Percentiles rank a stretch among this genome's conserved stretches.
phyloP scores from a whole-genome alignment of 1,140 invertebrate genomes.

The Saccostrea echinata region DNA sequence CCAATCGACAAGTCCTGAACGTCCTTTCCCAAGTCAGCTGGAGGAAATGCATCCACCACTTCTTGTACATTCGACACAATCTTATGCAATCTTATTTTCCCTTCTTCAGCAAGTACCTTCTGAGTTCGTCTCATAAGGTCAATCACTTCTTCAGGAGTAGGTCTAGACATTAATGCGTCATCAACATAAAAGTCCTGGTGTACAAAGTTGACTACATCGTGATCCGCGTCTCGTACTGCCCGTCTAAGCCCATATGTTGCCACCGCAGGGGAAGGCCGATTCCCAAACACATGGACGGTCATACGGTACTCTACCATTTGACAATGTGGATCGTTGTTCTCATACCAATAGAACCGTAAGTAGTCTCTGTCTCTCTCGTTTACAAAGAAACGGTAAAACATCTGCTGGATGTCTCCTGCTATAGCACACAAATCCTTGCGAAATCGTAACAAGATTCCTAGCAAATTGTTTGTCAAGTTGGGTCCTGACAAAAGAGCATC shows the following conservation, averaged over 20 bases:
- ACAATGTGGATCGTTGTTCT: slow-evolving; percentile 16
- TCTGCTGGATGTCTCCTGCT: slow-evolving; percentile 49
- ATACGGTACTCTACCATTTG: slow-evolving; percentile 39
- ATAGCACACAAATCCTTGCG: slow-evolving; percentile 35
- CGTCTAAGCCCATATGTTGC: slow-evolving; percentile 9
- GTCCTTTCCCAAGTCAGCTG: slow-evolving; percentile 46
- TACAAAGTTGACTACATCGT: slow-evolving; percentile 23
- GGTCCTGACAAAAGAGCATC: slow-evolving; percentile 54
- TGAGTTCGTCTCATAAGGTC: slow-evolving; percentile 34
- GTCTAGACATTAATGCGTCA: slow-evolving; percentile 27
- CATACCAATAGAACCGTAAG: slow-evolving; percentile 46
- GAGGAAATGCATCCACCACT: slow-evolving; percentile 40
- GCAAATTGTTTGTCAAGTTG: slow-evolving; percentile 57
- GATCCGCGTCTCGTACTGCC: neutral
- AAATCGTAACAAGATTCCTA: slow-evolving; percentile 57
- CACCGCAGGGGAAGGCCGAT: slow-evolving; percentile 29
- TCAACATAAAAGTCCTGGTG: slow-evolving; percentile 34
- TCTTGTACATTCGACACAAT: slow-evolving; percentile 43
- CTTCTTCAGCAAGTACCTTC: slow-evolving; percentile 20
- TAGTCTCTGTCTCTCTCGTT: slow-evolving; percentile 27
- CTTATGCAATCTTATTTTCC: slow-evolving; percentile 46
- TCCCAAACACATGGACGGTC: slow-evolving; percentile 42
- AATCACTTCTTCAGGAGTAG: no score
- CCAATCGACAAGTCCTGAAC: slow-evolving; percentile 21
- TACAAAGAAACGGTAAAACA: slow-evolving; percentile 52